Evolutionary conservation across 2,113 vertebrate genomes (phyloP).

Genomic region (Petaurus breviceps): DNA sequence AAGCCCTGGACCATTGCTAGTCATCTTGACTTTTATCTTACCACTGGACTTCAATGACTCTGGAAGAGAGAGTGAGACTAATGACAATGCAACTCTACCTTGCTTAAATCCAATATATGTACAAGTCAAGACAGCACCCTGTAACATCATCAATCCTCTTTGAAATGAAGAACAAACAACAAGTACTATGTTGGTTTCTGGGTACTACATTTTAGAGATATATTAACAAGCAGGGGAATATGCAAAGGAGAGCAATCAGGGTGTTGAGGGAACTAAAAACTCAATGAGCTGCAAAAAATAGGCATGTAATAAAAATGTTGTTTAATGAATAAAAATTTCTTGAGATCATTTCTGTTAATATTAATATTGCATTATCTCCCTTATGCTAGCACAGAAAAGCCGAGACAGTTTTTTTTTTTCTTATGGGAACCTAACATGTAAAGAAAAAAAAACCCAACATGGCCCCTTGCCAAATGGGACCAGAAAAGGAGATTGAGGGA

Average conservation of each 20-base stretch:
- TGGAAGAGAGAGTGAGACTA: neutral
- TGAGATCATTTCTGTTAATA: neutral
- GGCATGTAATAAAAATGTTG: neutral
- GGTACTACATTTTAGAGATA: neutral
- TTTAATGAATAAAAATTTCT: neutral
- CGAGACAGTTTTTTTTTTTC: neutral
- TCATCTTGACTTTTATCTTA: neutral
- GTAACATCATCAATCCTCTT: neutral
- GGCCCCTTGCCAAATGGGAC: neutral
- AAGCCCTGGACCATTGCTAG: neutral
- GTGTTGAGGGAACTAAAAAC: neutral
- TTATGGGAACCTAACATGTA: neutral
- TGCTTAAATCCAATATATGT: neutral
- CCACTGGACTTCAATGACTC: neutral
- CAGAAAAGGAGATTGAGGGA: neutral
- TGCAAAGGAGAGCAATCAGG: neutral
- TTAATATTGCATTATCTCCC: neutral
- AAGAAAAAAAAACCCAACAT: neutral
- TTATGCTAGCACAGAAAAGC: neutral
- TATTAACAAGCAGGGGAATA: neutral
- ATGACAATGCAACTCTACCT: neutral
- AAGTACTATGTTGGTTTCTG: neutral
- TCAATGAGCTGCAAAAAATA: neutral
- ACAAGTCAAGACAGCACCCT: neutral
- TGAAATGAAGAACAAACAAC: neutral